Percentiles rank a stretch among this genome's conserved stretches.
Conservation (phyloP, 1,140 invertebrate genomes). For the Odontomachus brunneus region DNA sequence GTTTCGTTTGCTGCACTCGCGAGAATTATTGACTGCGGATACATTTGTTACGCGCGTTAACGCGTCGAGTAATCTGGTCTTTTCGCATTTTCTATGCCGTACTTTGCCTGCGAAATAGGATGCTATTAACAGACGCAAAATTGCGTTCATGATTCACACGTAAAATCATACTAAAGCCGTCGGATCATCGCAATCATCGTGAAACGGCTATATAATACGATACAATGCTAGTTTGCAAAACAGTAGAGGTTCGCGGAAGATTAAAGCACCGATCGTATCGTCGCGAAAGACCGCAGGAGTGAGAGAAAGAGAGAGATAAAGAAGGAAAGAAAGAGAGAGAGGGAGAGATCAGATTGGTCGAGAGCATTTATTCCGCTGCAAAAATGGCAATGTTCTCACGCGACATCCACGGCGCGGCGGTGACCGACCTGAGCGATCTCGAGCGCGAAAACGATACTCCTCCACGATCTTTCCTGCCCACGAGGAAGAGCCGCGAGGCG, state of each 20-base stretch:
- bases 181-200: background rate
- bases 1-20: background rate
- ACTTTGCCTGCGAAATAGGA: too few species aligned
- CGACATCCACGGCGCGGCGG: background rate
- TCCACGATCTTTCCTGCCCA: constrained; percentile 9
- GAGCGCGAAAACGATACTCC: constrained; percentile 33
- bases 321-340: too few species aligned
- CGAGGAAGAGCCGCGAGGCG: constrained; percentile 18
- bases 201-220: too few species aligned
- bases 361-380: background rate
- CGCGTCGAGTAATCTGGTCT: too few species aligned
- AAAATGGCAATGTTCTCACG: constrained; percentile 26
- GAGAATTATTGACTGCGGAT: background rate
- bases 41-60: background rate
- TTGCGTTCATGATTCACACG: too few species aligned
- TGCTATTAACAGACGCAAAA: too few species aligned
- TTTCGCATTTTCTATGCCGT: too few species aligned
- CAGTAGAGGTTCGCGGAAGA: too few species aligned
- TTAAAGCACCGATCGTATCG: too few species aligned
- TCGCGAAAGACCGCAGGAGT: too few species aligned
- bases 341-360: background rate
- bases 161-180: background rate
- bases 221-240: too few species aligned
- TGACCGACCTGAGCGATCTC: constrained; percentile 8
- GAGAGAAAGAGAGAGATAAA: too few species aligned